These are phyloP conservation scores for Eledone cirrhosa DNA, from an alignment of 2,888 invertebrate genomes.

Conservation along the genomic window DNA sequence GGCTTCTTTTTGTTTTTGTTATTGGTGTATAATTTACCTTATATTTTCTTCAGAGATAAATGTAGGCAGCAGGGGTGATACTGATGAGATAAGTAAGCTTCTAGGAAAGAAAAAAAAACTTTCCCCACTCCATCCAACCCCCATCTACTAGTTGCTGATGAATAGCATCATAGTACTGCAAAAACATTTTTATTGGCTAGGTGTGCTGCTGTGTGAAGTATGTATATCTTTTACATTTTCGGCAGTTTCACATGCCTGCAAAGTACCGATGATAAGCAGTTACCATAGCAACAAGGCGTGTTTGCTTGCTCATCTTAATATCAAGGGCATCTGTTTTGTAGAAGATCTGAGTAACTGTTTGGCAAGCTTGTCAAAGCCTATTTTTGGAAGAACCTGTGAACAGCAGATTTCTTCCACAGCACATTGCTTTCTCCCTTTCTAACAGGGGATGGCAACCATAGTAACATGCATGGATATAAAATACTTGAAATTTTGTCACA, in stretches of 20 bases:
- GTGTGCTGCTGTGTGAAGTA: no score
- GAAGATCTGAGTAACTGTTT: not conserved
- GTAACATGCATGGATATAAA: not conserved
- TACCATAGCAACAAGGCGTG: slow-evolving; percentile 1
- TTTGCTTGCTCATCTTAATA: slow-evolving; percentile 11
- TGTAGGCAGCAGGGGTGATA: no score
- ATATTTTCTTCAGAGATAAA: no score
- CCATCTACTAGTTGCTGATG: no score
- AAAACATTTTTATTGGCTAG: no score
- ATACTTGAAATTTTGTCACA: not conserved
- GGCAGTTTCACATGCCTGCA: slow-evolving; percentile 20
- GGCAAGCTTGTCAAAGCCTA: slow-evolving; percentile 20
- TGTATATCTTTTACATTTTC: no score
- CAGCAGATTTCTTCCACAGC: slow-evolving; percentile 1
- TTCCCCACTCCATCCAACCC: no score
- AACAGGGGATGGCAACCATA: slow-evolving; percentile 17
- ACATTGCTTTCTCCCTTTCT: not conserved
- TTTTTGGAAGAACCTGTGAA: slow-evolving; percentile 17
- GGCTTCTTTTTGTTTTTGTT: no score
- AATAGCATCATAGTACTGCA: no score
- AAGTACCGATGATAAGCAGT: slow-evolving; percentile 19
- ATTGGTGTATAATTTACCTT: no score
- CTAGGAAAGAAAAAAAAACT: no score
- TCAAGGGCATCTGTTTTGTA: slow-evolving; percentile 19
- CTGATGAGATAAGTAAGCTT: no score